Percentiles rank a stretch among this genome's conserved stretches.
Conservation (phyloP, 2,888 invertebrate species). For the Atherix ibis region DNA sequence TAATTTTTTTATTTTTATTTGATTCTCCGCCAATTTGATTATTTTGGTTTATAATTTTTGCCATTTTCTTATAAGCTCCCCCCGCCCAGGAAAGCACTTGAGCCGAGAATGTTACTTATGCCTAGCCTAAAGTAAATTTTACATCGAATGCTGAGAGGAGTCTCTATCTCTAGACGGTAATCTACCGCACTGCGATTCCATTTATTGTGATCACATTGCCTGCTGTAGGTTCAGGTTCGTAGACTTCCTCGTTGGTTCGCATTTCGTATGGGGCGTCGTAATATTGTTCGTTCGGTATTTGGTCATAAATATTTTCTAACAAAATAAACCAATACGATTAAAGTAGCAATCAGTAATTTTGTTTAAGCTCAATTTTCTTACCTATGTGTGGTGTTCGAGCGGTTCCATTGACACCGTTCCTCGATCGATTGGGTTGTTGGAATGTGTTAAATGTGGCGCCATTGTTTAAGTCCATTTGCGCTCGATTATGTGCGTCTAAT, state of each 20-base stretch:
- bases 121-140: too few relatives aligned
- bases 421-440: constrained; percentile 14
- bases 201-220: constrained; percentile 63
- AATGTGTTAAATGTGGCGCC: constrained; percentile 32
- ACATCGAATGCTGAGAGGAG: too few relatives aligned
- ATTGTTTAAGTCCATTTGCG: constrained; percentile 24
- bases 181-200: constrained; percentile 66
- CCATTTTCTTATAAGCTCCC: too few relatives aligned
- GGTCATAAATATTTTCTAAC: constrained; percentile 41
- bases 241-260: constrained; percentile 39
- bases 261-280: constrained; percentile 64
- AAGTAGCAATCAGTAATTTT: too few relatives aligned
- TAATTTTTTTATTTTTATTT: too few relatives aligned
- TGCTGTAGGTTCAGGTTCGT: constrained; percentile 35
- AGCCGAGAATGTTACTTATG: too few relatives aligned
- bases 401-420: background rate
- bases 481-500: constrained; percentile 44
- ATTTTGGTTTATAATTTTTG: too few relatives aligned
- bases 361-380: too few relatives aligned
- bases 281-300: constrained; percentile 49
- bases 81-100: too few relatives aligned
- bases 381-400: too few relatives aligned
- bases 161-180: too few relatives aligned
- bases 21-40: too few relatives aligned
- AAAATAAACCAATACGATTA: constrained; percentile 1